Conservation (phyloP, 1,140 invertebrate genomes). For the Drosophila rhopaloa region DNA sequence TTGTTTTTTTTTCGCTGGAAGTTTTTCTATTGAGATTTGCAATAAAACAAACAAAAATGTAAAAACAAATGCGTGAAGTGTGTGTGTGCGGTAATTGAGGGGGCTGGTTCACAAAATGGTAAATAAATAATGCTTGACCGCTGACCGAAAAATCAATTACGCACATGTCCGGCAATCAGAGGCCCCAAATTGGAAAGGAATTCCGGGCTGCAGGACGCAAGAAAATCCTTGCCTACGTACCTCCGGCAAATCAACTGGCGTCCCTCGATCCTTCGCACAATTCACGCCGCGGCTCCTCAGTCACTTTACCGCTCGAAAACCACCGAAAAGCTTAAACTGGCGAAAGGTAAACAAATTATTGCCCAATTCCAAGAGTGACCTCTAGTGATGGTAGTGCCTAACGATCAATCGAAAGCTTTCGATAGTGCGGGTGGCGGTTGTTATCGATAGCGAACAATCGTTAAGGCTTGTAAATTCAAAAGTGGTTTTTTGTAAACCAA, state of each 20-base stretch:
- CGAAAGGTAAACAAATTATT: conserved; percentile 59
- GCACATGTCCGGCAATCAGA: conserved; percentile 31
- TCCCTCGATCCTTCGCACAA: conserved; percentile 15
- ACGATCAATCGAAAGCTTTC: conserved; percentile 1
- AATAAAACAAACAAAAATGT: conserved; percentile 28
- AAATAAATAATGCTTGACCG: conserved; percentile 20
- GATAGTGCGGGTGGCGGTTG: not conserved
- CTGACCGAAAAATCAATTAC: conserved; percentile 36
- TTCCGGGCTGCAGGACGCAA: not conserved
- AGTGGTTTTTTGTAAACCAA: too few species aligned
- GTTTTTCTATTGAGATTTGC: conserved; percentile 48
- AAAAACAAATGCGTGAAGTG: too few species aligned
- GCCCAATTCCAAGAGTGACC: conserved; percentile 46
- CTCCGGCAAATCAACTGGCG: conserved; percentile 1
- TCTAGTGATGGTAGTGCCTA: conserved; percentile 39
- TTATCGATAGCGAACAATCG: conserved; percentile 1
- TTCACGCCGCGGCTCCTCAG: conserved; percentile 5
- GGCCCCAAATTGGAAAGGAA: too few species aligned
- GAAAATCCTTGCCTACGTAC: conserved; percentile 6
- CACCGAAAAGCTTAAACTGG: conserved; percentile 20
- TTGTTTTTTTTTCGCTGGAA: conserved; percentile 11
- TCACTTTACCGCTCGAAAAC: conserved; percentile 16
- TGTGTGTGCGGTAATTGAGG: too few species aligned
- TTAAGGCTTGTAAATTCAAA: too few species aligned
- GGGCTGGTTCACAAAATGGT: not conserved